Percentiles rank a stretch among this genome's conserved stretches.
These are phyloP conservation scores for Sipha maydis DNA, from an alignment of 2,888 invertebrate genomes.

Conservation along the genomic window DNA sequence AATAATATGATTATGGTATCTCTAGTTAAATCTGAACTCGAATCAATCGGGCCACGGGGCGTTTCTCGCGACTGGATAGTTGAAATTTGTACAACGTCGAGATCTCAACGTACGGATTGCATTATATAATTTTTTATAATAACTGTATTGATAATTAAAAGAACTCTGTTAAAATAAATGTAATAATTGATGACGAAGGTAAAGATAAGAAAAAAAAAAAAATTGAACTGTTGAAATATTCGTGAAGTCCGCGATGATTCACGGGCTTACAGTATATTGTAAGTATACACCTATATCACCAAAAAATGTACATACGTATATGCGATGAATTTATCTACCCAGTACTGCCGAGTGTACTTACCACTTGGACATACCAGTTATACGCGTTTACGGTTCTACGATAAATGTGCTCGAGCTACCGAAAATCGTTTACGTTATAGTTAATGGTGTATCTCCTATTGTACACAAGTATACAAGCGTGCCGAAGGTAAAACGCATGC, in stretches of 20 bases:
- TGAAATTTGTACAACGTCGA: no score
- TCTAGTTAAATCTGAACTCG: neutral
- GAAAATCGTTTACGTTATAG: neutral
- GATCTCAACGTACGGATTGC: neutral
- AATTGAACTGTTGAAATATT: slow-evolving; percentile 16
- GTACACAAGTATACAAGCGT: neutral
- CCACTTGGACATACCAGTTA: neutral
- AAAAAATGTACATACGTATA: neutral
- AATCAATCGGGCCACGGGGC: neutral
- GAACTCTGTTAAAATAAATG: neutral
- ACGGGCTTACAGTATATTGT: neutral
- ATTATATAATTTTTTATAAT: neutral
- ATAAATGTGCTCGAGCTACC: slow-evolving; percentile 6
- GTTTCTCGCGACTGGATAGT: neutral
- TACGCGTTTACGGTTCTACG: neutral
- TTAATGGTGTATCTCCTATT: neutral
- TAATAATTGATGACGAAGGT: slow-evolving; percentile 21
- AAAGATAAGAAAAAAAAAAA: neutral
- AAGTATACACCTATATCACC: no score
- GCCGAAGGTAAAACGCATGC: slow-evolving; percentile 26
- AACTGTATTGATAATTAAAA: neutral
- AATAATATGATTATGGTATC: neutral
- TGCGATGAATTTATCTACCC: no score
- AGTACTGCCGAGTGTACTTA: neutral
- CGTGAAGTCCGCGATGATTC: neutral